phyloP scores from a whole-genome alignment of 1,140 invertebrate species.

The Heliothis virescens region DNA sequence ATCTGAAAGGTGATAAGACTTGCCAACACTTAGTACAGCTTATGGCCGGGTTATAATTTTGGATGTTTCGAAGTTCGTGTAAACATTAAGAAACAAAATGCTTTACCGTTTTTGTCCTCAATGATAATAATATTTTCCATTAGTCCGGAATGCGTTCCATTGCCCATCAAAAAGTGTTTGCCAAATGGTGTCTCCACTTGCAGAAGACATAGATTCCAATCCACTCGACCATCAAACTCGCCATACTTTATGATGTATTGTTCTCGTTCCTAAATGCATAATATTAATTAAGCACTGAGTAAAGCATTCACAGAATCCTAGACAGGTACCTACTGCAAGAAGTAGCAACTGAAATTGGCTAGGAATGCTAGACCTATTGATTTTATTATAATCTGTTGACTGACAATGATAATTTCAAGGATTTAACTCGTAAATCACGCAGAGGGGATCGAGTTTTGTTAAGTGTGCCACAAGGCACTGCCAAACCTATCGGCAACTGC shows the following conservation, averaged over 20 bases:
- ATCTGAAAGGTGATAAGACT: constrained; percentile 1
- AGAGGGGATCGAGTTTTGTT: no score
- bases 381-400: no score
- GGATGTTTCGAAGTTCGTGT: background rate
- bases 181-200: constrained; percentile 50
- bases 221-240: constrained; percentile 51
- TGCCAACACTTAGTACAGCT: background rate
- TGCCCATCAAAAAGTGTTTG: constrained; percentile 57
- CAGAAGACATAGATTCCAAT: constrained; percentile 53
- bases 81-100: background rate
- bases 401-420: no score
- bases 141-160: constrained; percentile 51
- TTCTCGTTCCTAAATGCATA: constrained; percentile 53
- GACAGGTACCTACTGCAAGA: background rate
- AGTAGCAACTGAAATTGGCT: no score
- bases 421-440: no score
- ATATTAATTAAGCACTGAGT: background rate
- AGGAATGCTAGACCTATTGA: no score
- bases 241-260: constrained; percentile 54
- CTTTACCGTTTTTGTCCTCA: constrained; percentile 44
- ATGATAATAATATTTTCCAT: constrained; percentile 57
- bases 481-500: no score
- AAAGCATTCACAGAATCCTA: background rate
- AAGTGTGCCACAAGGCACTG: no score
- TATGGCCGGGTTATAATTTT: background rate